Evolutionary conservation across 2,113 vertebrate genomes (phyloP).

Genomic region (Numida meleagris): DNA sequence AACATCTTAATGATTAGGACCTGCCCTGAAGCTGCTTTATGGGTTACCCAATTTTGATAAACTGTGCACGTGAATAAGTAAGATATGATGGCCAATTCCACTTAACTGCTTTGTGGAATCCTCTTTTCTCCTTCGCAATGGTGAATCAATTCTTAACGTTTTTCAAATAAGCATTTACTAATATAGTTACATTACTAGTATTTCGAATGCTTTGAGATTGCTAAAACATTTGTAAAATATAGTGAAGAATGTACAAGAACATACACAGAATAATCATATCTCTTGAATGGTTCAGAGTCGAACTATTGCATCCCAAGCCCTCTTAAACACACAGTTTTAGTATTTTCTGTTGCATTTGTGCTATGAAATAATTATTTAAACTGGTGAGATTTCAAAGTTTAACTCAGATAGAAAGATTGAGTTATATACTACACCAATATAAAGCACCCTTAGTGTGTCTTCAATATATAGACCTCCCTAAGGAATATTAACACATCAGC

Average conservation of each 20-base stretch:
- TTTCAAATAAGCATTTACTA: not conserved
- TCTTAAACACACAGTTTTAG: not conserved
- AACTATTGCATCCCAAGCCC: not conserved
- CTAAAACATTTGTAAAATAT: not conserved
- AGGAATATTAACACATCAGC: not conserved
- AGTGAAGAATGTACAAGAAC: not conserved
- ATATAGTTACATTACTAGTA: not conserved
- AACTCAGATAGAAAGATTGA: not conserved
- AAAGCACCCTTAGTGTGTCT: not conserved
- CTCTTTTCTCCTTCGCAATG: not conserved
- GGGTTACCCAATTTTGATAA: not conserved
- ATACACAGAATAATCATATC: not conserved
- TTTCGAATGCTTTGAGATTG: not conserved
- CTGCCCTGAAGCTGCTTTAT: not conserved
- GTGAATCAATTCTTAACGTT: not conserved
- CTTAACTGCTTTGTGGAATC: accelerated
- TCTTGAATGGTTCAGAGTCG: not conserved
- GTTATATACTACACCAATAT: not conserved
- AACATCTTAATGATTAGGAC: not conserved
- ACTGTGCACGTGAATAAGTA: not conserved
- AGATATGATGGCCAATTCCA: not conserved
- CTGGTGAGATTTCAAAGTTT: not conserved
- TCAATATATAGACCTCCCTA: not conserved
- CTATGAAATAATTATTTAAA: not conserved
- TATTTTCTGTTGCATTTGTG: not conserved